Percentiles rank a stretch among this genome's conserved stretches.
Evolutionary conservation across 2,797 vertebrate species (phyloP).

Genomic region (Takifugu ocellatus): DNA sequence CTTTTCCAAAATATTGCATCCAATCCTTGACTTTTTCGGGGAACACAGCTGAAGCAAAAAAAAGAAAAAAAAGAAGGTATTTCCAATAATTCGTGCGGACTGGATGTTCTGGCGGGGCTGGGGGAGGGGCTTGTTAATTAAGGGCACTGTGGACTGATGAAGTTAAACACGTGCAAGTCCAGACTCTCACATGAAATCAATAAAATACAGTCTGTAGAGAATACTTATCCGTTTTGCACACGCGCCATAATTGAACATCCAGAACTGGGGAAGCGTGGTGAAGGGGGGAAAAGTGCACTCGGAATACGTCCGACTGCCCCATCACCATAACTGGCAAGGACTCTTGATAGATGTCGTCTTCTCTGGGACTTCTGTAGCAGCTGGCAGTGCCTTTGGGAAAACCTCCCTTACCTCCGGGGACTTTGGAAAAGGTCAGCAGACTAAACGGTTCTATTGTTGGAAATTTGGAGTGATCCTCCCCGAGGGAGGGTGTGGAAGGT

Average conservation of each 20-base stretch:
- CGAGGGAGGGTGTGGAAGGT: slow-evolving; percentile 21
- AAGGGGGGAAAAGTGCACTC: slow-evolving; percentile 14
- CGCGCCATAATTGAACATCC: not conserved
- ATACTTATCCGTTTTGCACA: slow-evolving; percentile 45
- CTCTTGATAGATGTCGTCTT: not conserved
- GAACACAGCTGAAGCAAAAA: slow-evolving; percentile 20
- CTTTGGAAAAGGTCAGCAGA: slow-evolving; percentile 24
- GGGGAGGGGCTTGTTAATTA: slow-evolving; percentile 14
- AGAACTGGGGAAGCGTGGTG: slow-evolving; percentile 17
- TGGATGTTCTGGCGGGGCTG: slow-evolving; percentile 21
- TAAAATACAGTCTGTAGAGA: slow-evolving; percentile 58
- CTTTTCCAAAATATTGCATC: slow-evolving; percentile 46
- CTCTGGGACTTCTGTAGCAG: slow-evolving; percentile 30
- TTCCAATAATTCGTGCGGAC: slow-evolving; percentile 40
- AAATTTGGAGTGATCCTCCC: slow-evolving; percentile 43
- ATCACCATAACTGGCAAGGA: slow-evolving; percentile 35
- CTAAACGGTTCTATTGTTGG: slow-evolving; percentile 6
- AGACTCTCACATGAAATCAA: slow-evolving; percentile 44
- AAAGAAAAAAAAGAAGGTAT: slow-evolving; percentile 13
- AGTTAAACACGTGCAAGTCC: slow-evolving; percentile 20
- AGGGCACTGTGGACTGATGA: slow-evolving; percentile 47
- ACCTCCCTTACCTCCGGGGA: slow-evolving; percentile 8
- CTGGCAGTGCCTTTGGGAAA: slow-evolving; percentile 59
- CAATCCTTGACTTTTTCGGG: slow-evolving; percentile 50
- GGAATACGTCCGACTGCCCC: slow-evolving; percentile 17